Conservation (phyloP, 53 echinoderm and acorn worm species). For the Glandiceps talaboti region DNA sequence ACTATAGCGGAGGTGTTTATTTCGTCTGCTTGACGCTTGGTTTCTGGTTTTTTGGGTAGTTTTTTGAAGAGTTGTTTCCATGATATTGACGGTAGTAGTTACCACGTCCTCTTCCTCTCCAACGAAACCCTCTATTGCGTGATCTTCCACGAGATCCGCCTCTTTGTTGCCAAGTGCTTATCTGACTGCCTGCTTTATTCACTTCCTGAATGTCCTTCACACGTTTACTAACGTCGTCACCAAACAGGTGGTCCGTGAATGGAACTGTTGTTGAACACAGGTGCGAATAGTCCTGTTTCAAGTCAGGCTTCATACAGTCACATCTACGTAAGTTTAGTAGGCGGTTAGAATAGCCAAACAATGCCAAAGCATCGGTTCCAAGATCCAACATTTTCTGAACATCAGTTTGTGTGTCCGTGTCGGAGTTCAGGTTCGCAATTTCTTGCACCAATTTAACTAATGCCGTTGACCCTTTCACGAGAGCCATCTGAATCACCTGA, state of each 20-base stretch:
- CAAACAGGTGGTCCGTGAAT: constrained; percentile 26
- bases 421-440: constrained; percentile 11
- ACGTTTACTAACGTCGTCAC: constrained; percentile 19
- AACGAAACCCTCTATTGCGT: constrained; percentile 9
- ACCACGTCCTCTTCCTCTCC: constrained; percentile 10
- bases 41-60: constrained; percentile 7
- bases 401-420: no score
- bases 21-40: no score
- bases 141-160: neutral
- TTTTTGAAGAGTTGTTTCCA: constrained; percentile 17
- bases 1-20: no score
- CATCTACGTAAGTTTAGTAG: constrained; percentile 20
- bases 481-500: constrained; percentile 14
- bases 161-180: constrained; percentile 3
- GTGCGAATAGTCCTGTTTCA: constrained; percentile 23
- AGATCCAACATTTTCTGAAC: constrained; percentile 17
- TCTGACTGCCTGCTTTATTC: constrained; percentile 19
- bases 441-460: constrained; percentile 13
- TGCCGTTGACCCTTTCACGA: constrained; percentile 27
- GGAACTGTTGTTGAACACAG: constrained; percentile 21
- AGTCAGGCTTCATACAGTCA: constrained; percentile 25
- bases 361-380: constrained; percentile 25
- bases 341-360: constrained; percentile 25
- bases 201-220: constrained; percentile 29
- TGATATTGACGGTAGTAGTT: constrained; percentile 1